Evolutionary conservation across 23 tunicate species (phyloP).

Genomic region (Trididemnum clinides): DNA sequence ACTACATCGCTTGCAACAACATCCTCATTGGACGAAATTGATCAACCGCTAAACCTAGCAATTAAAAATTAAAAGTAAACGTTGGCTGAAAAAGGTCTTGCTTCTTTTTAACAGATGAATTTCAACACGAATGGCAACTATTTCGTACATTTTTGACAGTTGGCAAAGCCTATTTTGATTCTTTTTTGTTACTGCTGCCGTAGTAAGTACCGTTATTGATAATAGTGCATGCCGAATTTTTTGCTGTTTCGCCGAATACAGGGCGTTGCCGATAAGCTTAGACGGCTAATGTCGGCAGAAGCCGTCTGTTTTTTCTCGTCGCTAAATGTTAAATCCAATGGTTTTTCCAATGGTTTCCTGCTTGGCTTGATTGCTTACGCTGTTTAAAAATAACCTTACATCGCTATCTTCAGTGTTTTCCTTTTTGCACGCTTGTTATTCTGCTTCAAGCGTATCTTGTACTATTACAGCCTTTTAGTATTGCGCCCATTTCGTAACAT

Average conservation of each 20-base stretch:
- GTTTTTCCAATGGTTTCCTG: not conserved
- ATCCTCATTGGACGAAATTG: not conserved
- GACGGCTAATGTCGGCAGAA: too few relatives aligned
- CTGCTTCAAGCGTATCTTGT: not conserved
- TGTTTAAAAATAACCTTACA: not conserved
- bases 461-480: not conserved
- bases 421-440: not conserved
- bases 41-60: slow-evolving; percentile 18
- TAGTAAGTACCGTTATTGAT: too few relatives aligned
- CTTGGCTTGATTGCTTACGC: not conserved
- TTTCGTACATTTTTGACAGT: too few relatives aligned
- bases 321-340: not conserved
- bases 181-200: too few relatives aligned
- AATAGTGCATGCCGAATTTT: too few relatives aligned
- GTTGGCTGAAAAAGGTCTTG: not conserved
- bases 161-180: too few relatives aligned
- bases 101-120: not conserved
- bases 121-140: too few relatives aligned
- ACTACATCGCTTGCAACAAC: not conserved
- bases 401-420: too few relatives aligned
- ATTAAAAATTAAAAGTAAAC: not conserved
- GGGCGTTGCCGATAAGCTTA: too few relatives aligned
- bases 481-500: too few relatives aligned
- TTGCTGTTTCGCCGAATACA: too few relatives aligned
- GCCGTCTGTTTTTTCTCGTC: too few relatives aligned